These are phyloP conservation scores for Nannobrachium achirus DNA, from an alignment of 2,113 vertebrate species.

Conservation along the genomic window DNA sequence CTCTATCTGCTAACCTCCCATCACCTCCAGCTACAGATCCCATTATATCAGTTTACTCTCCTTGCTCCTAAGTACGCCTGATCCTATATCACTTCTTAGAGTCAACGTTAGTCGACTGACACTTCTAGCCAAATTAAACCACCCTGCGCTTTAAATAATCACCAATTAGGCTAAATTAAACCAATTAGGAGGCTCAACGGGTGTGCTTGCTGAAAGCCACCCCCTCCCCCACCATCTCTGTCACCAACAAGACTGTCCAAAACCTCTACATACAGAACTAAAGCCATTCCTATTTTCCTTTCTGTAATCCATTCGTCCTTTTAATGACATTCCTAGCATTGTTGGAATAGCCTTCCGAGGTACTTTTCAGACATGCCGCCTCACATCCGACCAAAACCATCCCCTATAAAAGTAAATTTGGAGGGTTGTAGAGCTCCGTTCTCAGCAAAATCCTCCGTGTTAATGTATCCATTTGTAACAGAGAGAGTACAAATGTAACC, in stretches of 20 bases:
- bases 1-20: slow-evolving; percentile 34
- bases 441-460: too few relatives aligned
- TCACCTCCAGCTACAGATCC: slow-evolving; percentile 23
- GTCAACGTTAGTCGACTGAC: neutral
- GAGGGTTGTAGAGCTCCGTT: too few relatives aligned
- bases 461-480: too few relatives aligned
- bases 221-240: neutral
- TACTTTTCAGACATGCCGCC: slow-evolving; percentile 10
- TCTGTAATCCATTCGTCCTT: too few relatives aligned
- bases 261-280: too few relatives aligned
- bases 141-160: slow-evolving; percentile 7
- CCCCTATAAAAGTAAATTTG: neutral
- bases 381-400: neutral
- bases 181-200: slow-evolving; percentile 57
- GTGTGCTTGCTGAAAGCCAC: slow-evolving; percentile 43
- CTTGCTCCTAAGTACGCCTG: slow-evolving; percentile 6
- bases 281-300: too few relatives aligned
- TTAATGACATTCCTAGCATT: too few relatives aligned
- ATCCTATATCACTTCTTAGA: slow-evolving; percentile 16
- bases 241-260: slow-evolving; percentile 1
- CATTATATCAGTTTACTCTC: neutral
- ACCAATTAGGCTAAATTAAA: slow-evolving; percentile 47
- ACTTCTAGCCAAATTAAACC: neutral
- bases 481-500: too few relatives aligned
- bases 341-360: too few relatives aligned